Base-by-base conservation (phyloP, 2,113 vertebrate species). In the Eptatretus burgeri region DNA sequence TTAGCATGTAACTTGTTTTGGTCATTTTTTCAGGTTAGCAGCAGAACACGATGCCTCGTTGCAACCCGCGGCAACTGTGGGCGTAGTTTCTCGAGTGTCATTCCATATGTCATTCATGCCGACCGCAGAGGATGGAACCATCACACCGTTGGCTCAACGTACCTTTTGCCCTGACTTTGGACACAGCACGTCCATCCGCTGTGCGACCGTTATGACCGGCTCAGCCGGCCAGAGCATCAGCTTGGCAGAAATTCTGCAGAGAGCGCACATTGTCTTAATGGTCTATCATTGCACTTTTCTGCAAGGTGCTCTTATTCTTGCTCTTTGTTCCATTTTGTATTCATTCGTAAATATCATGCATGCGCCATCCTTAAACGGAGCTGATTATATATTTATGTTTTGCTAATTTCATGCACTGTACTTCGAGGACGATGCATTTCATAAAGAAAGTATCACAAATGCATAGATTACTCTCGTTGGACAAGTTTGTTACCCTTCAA, bases 151-250 rank as follows among this genome's bases (percentile, higher is more conserved):
- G 1, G 79, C 78, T 41, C 77, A 79, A 66, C 70, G 70, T 62
- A 75, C 77, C 8, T 98, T 94, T 75, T 91, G 80, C 71, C 91
- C 91, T 0, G 79, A 85, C 64, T 95, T 91, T 2, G 74, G 80
- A 67, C 80, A 89, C 52, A 78, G 74, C 8, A 1, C 75, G 0
- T 78, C 84, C 67, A 75, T 89, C 51, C 72, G 76, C 1, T 95
- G 86, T 69, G 70, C 74, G 12, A 74, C 87, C 64, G 50, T 82
- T 14, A 16, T 74, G 19, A 80, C 78, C 68, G 77, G 73, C 65
- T 77, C 77, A 64, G 75, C 64, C 0, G 85, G 89, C 63, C 82
- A 88, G 70, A 68, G 75, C 50, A 74, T 76, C 70, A 84, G 79
- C 68, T 75, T 98, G 67, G 91, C 82, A 16, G 91, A 98, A 18